phyloP scores from a whole-genome alignment of 2,888 invertebrate genomes.

The Plagiodera versicolora region DNA sequence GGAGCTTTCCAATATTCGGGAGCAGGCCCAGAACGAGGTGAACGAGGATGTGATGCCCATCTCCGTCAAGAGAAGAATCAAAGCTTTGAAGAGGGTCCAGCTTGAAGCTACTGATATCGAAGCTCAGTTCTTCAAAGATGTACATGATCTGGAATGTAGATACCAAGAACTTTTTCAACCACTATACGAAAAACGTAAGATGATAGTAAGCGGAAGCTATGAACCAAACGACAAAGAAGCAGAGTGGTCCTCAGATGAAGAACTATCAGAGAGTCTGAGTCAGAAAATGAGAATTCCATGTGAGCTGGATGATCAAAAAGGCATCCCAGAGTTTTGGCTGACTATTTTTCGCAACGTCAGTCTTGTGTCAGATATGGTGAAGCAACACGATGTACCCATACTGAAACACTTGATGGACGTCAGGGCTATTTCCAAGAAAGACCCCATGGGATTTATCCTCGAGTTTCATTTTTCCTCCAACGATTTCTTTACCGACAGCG shows the following conservation, averaged over 20 bases:
- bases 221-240: constrained; percentile 92
- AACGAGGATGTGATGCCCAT: constrained; percentile 68
- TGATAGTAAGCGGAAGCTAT: constrained; percentile 69
- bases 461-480: constrained; percentile 93
- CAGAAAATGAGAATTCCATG: constrained; percentile 64
- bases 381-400: constrained; percentile 86
- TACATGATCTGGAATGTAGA: constrained; percentile 90
- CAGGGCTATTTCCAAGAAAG: constrained; percentile 67
- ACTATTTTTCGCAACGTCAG: constrained; percentile 91
- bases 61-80: constrained; percentile 77
- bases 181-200: constrained; percentile 73
- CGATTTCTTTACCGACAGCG: constrained; percentile 83
- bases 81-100: constrained; percentile 85
- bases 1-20: constrained; percentile 61
- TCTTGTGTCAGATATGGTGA: constrained; percentile 84
- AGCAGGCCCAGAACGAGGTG: constrained; percentile 62
- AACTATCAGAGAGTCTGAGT: constrained; percentile 64
- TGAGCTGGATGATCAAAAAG: constrained; percentile 57
- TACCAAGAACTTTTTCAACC: constrained; percentile 80
- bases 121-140: constrained; percentile 90
- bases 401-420: constrained; percentile 82
- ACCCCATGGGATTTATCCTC: constrained; percentile 77
- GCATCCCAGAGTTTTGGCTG: constrained; percentile 95
- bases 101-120: constrained; percentile 83
- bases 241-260: constrained; percentile 78